Evolutionary conservation across 2,797 vertebrate species (phyloP), one percentile per base, ranked within the genome.

Genomic region (Peromyscus melanophrys): DNA sequence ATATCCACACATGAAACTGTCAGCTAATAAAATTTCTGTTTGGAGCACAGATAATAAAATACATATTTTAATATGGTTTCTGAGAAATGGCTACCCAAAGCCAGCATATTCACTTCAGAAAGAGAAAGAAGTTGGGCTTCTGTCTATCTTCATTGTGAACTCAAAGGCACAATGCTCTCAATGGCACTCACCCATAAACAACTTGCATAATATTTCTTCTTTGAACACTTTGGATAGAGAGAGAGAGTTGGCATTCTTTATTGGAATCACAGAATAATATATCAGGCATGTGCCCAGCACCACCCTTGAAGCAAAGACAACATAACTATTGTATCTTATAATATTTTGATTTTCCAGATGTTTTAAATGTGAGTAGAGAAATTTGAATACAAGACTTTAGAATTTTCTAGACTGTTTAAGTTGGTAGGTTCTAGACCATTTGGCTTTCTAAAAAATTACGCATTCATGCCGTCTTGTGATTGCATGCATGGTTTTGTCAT

Each of bases 331-430:
- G 83, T 37, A 4, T 78, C 59, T 81, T 76, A 40, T 81, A 92
- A 85, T 71, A 25, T 37, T 69, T 34, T 76, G 31, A 1, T 46
- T 19, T 75, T 63, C 27, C 61, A 49, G 46, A 46, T 11, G 1
- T 93, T 92, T 75, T 40, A 84, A 63, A 40, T 31, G 27, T 86
- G 49, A 67, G 63, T 31, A 77, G 76, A 52, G 69, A 92, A 86
- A 84, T 92, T 49, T 81, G 69, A 76, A 83, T 49, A 59, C 52
- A 76, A 61, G 37, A 3, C 16, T 21, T 89, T 16, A 76, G 59
- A 37, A 19, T 67, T 59, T 49, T 93, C n/a, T 78, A 2, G 7
- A 34, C 71, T 61, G 3, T 75, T 87, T 82, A 34, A 84, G 1
- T 9, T 17, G 31, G 43, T 21, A 67, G 43, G 40, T 43, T 37